Evolutionary conservation across 2,888 invertebrate genomes (phyloP), one percentile per base, ranked within the genome.

Genomic region (Aleiodes alternator): DNA sequence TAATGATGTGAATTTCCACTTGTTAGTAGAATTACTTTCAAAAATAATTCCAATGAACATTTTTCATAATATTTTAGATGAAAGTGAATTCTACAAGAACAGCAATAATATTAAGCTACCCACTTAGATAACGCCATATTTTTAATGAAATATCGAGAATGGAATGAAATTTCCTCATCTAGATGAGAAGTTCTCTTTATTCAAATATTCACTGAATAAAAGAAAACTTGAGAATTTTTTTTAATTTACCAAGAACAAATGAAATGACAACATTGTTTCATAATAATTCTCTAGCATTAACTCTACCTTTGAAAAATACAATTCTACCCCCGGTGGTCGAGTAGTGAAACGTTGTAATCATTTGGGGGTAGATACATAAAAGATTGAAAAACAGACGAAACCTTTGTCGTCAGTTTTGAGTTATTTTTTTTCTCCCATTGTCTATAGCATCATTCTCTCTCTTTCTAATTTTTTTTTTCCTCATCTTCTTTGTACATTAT

Each of bases 201-300:
- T 64, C 16, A n/a, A 34, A 16, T 38, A 14, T 64, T 23, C 38
- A 12, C 16, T 38, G 38, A 14, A n/a, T 34, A 38, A 5, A 16
- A 43, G 43, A 64, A 64, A 64, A 59, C 43, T 48, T 14, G 16
- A 8, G 50, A 23, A 66, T 48, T n/a, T 66, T 66, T 66, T 51
- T 16, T 8, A 68, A 68, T 51, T 53, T 51, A 31, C 31, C n/a
- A 14, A 78, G 80, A 43, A 43, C 76, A 78, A 85, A 84, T 84
- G 83, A 78, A 86, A 86, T 79, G 84, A 84, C 83, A 87, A 87
- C 80, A 82, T 84, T 84, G 83, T 86, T 84, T 83, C 81, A 82
- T 83, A 84, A 85, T 83, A 85, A 85, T 85, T 84, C 80, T 68
- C 76, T 76, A 73, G 78, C 83, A 85, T 83, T 83, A 85, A 84